Base-by-base conservation (phyloP, 2,888 invertebrate species). In the Dermolepida albohirtum region DNA sequence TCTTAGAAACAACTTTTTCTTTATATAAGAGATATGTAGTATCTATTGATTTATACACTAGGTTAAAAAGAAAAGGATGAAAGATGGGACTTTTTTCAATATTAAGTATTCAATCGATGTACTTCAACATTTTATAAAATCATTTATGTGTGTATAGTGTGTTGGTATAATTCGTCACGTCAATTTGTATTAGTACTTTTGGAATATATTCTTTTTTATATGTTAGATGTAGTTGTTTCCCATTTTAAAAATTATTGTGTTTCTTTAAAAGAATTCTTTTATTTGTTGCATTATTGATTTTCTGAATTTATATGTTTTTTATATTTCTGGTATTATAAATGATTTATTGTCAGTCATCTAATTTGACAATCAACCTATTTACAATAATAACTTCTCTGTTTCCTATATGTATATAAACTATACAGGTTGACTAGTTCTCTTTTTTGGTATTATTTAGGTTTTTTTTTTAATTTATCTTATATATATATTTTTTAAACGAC, bases 331-430 rank as follows among this genome's bases (percentile, higher is more conserved):
- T 59, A 68, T 70, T 70, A 68, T 70, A 72, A 70, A 72, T 71
- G 68, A 72, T 78, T 82, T 82, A 81, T 81, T 81, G 81, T 81
- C 81, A 79, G 80, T 79, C 80, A 80, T 78, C 80, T 81, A 79
- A 79, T 80, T 81, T 81, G 79, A 80, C 79, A 78, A 70, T 72
- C 71, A 74, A 70, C 70, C 71, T 74, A 74, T 75, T 72, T 75
- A 72, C 74, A 73, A 68, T 70, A 68, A 69, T 71, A 27, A 39
- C 50, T 52, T 65, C 64, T 59, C 64, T 55, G 71, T 67, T 71
- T 69, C 66, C 64, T 67, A 69, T 69, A 64, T 66, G 66, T 68
- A 64, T 69, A 72, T 73, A 72, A 70, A 71, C 68, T 74, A 71
- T 70, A 74, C 71, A 71, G 72, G 67, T 73, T 74, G 73, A 50